These are phyloP conservation scores for Lasius platythorax DNA, from an alignment of 2,888 invertebrate genomes.

Conservation along the genomic window DNA sequence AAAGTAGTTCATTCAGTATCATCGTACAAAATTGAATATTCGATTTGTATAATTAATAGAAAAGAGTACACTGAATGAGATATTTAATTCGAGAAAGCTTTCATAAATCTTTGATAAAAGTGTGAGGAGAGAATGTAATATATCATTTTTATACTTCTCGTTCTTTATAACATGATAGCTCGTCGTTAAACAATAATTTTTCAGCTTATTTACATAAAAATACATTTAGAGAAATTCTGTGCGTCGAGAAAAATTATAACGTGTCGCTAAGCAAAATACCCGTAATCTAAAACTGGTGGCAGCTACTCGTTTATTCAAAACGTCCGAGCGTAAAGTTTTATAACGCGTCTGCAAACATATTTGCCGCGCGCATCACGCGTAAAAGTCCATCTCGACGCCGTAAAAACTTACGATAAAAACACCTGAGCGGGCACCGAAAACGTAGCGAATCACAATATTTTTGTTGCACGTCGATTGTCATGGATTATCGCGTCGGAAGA, in stretches of 20 bases:
- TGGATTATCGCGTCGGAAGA: neutral
- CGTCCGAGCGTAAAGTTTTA: slow-evolving; percentile 37
- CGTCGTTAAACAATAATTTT: slow-evolving; percentile 9
- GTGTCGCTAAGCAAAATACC: slow-evolving; percentile 13
- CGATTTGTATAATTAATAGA: neutral
- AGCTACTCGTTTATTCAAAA: slow-evolving; percentile 42
- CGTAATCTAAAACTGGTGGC: slow-evolving; percentile 38
- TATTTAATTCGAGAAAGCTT: neutral
- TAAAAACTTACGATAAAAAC: slow-evolving; percentile 40
- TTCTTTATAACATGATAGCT: neutral
- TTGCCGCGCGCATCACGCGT: neutral
- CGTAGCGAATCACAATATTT: neutral
- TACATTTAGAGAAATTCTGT: slow-evolving; percentile 4
- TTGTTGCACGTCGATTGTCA: neutral
- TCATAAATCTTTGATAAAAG: neutral
- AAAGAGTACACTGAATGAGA: neutral
- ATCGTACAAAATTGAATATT: neutral
- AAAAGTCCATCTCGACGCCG: slow-evolving; percentile 2
- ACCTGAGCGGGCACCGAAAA: neutral
- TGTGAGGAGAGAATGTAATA: neutral
- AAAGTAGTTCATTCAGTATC: neutral
- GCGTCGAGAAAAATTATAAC: slow-evolving; percentile 20
- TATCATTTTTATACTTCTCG: neutral
- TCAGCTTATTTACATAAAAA: neutral
- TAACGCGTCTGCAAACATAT: slow-evolving; percentile 47